A percentile compares a stretch with the other conserved stretches of the same genome.
Evolutionary conservation across 2,113 vertebrate genomes (phyloP).

Genomic region (Calonectris borealis): DNA sequence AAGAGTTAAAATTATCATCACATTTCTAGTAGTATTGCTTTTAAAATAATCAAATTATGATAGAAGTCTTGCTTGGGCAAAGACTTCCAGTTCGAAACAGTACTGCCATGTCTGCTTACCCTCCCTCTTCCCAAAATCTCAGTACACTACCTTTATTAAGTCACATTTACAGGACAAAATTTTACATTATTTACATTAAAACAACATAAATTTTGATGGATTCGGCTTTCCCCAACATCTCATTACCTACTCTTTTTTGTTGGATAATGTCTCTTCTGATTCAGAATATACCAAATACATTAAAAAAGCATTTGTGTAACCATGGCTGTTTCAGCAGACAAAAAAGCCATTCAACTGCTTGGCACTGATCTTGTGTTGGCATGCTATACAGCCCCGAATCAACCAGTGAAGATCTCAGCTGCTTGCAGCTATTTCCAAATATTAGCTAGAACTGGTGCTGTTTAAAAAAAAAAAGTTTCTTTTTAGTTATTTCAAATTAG

Average conservation of each 20-base stretch:
- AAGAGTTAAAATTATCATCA: background rate
- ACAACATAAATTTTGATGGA: background rate
- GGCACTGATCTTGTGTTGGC: background rate
- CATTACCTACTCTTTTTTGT: background rate
- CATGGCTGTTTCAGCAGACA: background rate
- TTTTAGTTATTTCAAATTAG: background rate
- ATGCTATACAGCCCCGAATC: background rate
- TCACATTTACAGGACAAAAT: background rate
- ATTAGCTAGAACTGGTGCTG: background rate
- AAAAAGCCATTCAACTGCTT: constrained; percentile 32
- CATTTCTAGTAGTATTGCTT: background rate
- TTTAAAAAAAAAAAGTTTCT: background rate
- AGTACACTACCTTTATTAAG: background rate
- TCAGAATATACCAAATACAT: background rate
- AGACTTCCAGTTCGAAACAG: background rate
- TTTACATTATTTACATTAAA: background rate
- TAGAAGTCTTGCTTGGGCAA: background rate
- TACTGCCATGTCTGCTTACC: background rate
- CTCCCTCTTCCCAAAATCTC: background rate
- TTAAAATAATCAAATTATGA: background rate
- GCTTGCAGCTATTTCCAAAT: constrained; percentile 5
- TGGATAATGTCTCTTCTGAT: background rate
- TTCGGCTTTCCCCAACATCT: background rate
- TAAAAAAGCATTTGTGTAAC: background rate
- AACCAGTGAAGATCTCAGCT: background rate